Evolutionary conservation across 2,888 invertebrate genomes (phyloP).

Genomic region (Coleophora deauratella): DNA sequence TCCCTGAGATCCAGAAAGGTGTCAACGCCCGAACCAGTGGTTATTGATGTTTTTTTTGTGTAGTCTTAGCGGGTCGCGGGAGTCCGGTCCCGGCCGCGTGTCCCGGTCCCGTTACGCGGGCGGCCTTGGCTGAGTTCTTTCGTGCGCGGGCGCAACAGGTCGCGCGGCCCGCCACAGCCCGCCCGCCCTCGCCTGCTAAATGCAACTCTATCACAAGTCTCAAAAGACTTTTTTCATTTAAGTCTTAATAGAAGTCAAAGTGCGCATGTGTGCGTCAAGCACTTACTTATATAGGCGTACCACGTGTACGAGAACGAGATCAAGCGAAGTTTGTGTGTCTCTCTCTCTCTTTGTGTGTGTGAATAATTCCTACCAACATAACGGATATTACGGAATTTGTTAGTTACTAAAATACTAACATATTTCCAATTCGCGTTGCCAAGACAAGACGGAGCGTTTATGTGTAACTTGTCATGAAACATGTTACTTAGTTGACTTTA

Average conservation of each 20-base stretch:
- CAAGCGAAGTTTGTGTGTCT: too few species aligned
- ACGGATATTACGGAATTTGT: slow-evolving; percentile 70
- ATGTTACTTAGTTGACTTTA: background rate
- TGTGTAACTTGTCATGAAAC: slow-evolving; percentile 14
- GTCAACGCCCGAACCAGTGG: too few species aligned
- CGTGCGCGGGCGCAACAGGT: slow-evolving; percentile 65
- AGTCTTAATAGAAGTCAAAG: background rate
- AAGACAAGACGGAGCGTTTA: background rate
- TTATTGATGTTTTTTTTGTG: background rate
- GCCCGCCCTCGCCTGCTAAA: too few species aligned
- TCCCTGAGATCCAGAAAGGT: too few species aligned
- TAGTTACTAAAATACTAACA: slow-evolving; percentile 15
- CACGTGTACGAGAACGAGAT: background rate
- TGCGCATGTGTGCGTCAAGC: slow-evolving; percentile 16
- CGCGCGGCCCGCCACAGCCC: slow-evolving; percentile 39
- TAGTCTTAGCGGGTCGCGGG: slow-evolving; percentile 32
- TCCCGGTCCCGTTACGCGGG: slow-evolving; percentile 59
- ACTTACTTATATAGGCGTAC: background rate
- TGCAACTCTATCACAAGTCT: too few species aligned
- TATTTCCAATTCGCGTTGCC: background rate
- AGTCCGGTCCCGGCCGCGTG: slow-evolving; percentile 11
- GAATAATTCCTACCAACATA: slow-evolving; percentile 47
- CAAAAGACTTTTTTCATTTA: too few species aligned
- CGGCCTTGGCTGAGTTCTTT: slow-evolving; percentile 75
- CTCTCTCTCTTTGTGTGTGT: slow-evolving; percentile 35